Evolutionary conservation across 2,888 invertebrate species (phyloP).

Genomic region (Drosophila barbarae): DNA sequence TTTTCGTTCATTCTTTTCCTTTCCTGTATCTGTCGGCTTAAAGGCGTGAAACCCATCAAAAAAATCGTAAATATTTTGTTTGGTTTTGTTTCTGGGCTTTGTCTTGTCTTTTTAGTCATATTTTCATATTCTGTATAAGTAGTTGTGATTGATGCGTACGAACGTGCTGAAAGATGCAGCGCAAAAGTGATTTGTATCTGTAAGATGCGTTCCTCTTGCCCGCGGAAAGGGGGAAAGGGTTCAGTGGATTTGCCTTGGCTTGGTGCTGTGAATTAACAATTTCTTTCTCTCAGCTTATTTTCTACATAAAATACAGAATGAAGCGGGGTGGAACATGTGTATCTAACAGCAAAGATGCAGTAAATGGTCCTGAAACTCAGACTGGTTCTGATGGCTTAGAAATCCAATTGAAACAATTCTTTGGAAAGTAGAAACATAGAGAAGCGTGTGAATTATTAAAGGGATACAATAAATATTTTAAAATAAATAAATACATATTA

Average conservation of each 20-base stretch:
- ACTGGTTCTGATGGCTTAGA: slow-evolving; percentile 1
- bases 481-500: background rate
- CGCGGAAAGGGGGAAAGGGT: slow-evolving; percentile 4
- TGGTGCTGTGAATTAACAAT: slow-evolving; percentile 45
- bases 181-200: slow-evolving; percentile 62
- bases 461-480: background rate
- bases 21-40: slow-evolving; percentile 67
- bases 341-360: background rate
- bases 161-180: slow-evolving; percentile 65
- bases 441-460: background rate
- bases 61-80: slow-evolving; percentile 68
- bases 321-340: slow-evolving; percentile 28
- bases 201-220: slow-evolving; percentile 45
- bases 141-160: slow-evolving; percentile 67
- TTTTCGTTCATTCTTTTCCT: slow-evolving; percentile 22
- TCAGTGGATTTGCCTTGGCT: slow-evolving; percentile 6
- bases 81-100: slow-evolving; percentile 39
- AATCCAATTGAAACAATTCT: background rate
- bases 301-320: background rate
- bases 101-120: slow-evolving; percentile 46
- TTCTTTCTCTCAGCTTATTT: slow-evolving; percentile 21
- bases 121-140: slow-evolving; percentile 68
- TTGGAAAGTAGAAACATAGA: background rate
- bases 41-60: slow-evolving; percentile 68
- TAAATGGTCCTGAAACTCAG: slow-evolving; percentile 7